Conservation (phyloP, 2,797 vertebrate genomes). For the Philypnodon macrostomus region DNA sequence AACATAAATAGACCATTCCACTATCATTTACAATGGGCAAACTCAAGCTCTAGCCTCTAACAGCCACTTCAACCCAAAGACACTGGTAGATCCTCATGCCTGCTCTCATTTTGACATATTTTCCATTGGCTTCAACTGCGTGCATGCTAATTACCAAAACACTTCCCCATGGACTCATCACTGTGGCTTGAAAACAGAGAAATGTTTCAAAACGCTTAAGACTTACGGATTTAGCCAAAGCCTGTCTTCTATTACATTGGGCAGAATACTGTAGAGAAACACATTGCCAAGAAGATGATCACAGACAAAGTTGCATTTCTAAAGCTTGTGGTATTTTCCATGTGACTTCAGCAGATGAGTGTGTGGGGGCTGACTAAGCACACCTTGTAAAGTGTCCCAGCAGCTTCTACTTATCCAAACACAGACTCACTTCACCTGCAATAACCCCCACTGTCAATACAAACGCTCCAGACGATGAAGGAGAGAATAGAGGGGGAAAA, state of each 20-base stretch:
- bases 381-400: conserved; percentile 44
- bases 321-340: conserved; percentile 44
- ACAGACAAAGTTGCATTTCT: conserved; percentile 27
- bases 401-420: conserved; percentile 47
- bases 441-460: conserved; percentile 43
- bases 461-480: conserved; percentile 47
- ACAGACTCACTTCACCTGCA: conserved; percentile 55
- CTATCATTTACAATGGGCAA: no score
- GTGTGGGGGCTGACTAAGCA: conserved; percentile 40
- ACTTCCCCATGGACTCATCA: conserved; percentile 27
- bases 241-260: conserved; percentile 38
- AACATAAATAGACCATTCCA: no score
- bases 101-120: conserved; percentile 30
- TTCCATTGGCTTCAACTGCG: conserved; percentile 28
- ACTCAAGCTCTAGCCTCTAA: conserved; percentile 8
- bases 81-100: conserved; percentile 17
- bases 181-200: conserved; percentile 18
- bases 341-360: conserved; percentile 23
- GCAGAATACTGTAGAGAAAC: conserved; percentile 15
- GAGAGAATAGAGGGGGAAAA: conserved; percentile 34
- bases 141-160: conserved; percentile 28
- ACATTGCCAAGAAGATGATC: conserved; percentile 26
- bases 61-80: conserved; percentile 17
- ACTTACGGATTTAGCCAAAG: conserved; percentile 9
- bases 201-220: background rate